Base-by-base conservation (phyloP, 2,888 invertebrate species). In the Caenorhabditis wallacei region DNA sequence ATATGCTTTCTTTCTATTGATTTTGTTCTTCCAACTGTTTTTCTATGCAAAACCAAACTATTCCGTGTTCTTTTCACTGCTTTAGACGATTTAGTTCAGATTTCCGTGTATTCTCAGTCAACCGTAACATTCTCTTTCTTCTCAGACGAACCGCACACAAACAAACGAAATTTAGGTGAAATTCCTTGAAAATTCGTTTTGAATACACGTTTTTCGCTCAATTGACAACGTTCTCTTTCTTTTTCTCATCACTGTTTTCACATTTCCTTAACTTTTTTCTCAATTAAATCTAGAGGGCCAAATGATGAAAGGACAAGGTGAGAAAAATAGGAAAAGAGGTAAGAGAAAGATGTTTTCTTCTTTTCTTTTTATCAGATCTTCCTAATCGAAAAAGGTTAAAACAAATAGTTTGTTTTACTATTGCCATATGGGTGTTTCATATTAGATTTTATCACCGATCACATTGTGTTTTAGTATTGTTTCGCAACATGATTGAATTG, bases 351-450 rank as follows among this genome's bases (percentile, higher is more conserved):
- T 76, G 76, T 76, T 78, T 61, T 61, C 69, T 61, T 57, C 66
- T 61, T 59, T 69, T 76, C 76, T 69, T 61, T 64, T 46, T 78
- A 63, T 78, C 78, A 63, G 35, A 78, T 69, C 78, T 70, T 37
- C 46, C 18, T 78, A 56, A 70, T 69, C 78, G 69, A 40, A 63
- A 75, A 76, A 75, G 68, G 76, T 61, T 69, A 69, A 78, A 78
- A 69, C 63, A 78, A 78, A 78, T 46, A 78, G 78, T 78, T 69
- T 69, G 43, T 69, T 68, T 76, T 66, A 75, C 16, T 76, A 59
- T 35, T 66, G 30, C 53, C 69, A 56, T 64, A 43, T 68, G 57
- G n/a, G 64, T 64, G 66, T 75, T 57, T 54, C 30, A 72, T 71
- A 48, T 64, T 30, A 64, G 64, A 56, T 74, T 18, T 74, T 16